Evolutionary conservation across 2,797 vertebrate genomes (phyloP).

Genomic region (Parambassis ranga): DNA sequence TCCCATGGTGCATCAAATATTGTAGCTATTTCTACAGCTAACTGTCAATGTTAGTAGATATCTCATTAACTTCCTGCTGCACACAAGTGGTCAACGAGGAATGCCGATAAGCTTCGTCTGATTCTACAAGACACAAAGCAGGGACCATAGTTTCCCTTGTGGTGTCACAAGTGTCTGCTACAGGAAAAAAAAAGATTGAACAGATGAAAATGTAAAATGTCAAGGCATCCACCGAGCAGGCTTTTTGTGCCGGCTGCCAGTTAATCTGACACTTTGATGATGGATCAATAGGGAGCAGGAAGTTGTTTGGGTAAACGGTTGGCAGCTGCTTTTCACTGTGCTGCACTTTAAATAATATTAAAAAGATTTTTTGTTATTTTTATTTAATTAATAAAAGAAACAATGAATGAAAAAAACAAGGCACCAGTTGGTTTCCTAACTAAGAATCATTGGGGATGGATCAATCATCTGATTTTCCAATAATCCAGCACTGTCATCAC

Average conservation of each 20-base stretch:
- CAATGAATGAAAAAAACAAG: too few relatives aligned
- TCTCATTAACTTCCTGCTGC: slow-evolving; percentile 17
- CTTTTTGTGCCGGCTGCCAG: slow-evolving; percentile 29
- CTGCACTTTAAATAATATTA: neutral
- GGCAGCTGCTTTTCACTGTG: slow-evolving; percentile 30
- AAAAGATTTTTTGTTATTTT: too few relatives aligned
- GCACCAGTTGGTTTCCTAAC: too few relatives aligned
- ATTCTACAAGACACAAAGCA: neutral
- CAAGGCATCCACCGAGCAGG: slow-evolving; percentile 47
- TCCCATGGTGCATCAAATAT: too few relatives aligned
- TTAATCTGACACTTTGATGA: slow-evolving; percentile 54
- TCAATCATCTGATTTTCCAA: too few relatives aligned
- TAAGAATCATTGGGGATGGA: too few relatives aligned
- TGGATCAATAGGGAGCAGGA: slow-evolving; percentile 54
- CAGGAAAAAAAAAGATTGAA: slow-evolving; percentile 24
- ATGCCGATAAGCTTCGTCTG: neutral
- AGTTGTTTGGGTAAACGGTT: slow-evolving; percentile 47
- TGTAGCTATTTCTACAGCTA: neutral
- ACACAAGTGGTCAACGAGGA: slow-evolving; percentile 4
- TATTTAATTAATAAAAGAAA: too few relatives aligned
- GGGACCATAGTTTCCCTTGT: slow-evolving; percentile 3
- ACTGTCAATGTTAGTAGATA: neutral
- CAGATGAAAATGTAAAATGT: slow-evolving; percentile 37
- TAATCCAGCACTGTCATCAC: too few relatives aligned
- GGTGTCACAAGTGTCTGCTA: slow-evolving; percentile 29